Conservation (phyloP, 2,797 vertebrate species). For the Tapirus indicus region DNA sequence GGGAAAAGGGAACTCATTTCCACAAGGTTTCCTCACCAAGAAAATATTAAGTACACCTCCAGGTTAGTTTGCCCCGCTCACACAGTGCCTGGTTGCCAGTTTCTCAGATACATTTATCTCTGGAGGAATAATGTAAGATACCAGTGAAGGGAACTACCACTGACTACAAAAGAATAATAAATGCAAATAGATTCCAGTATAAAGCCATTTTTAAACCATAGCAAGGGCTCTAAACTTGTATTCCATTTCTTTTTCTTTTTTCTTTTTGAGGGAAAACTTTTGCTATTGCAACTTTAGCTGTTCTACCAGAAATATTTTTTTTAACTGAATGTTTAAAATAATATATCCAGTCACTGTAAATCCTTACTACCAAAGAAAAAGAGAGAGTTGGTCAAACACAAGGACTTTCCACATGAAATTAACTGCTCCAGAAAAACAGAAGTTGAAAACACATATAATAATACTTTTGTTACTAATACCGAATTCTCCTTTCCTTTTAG, state of each 20-base stretch:
- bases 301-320: conserved; percentile 4
- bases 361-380: not conserved
- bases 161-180: conserved; percentile 20
- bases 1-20: not conserved
- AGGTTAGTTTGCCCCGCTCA: not conserved
- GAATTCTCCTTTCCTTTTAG: not conserved
- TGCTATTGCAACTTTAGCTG: not conserved
- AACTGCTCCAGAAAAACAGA: conserved; percentile 48
- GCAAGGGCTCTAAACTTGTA: not conserved
- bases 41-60: conserved; percentile 42
- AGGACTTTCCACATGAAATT: not conserved
- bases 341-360: not conserved
- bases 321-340: conserved; percentile 38
- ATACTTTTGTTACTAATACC: not conserved
- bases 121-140: not conserved
- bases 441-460: not conserved
- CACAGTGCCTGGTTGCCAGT: not conserved
- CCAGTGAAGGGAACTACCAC: not conserved
- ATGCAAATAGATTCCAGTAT: conserved; percentile 44
- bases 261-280: not conserved
- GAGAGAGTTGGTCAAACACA: not conserved
- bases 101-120: not conserved
- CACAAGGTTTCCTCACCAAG: conserved; percentile 36
- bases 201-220: conserved; percentile 29
- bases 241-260: not conserved